Evolutionary conservation across 2,113 vertebrate species (phyloP), one percentile per base, ranked within the genome.

Genomic region (Caloenas nicobarica): DNA sequence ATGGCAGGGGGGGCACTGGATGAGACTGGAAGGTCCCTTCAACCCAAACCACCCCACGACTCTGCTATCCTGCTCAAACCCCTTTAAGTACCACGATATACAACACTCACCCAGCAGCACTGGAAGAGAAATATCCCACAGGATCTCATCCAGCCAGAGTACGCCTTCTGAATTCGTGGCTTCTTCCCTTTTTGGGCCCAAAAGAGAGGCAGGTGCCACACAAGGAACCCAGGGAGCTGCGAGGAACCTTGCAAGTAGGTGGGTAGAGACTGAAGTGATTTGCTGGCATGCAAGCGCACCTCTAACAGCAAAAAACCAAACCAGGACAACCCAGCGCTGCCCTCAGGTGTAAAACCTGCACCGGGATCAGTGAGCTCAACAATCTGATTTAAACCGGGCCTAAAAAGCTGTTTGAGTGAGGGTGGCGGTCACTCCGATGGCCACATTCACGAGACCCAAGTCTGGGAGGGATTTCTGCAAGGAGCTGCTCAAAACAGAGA

Each of bases 131-230:
- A 29, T 1, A 7, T 7, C 36, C 13, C 38, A 6, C 18, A 16
- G n/a, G 33, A 34, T 5, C 25, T 24, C 1, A n/a, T 6, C 31
- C n/a, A 56, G 58, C 54, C 28, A 31, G 38, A 48, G 11, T 4
- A 29, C 2, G 1, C 3, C 48, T 33, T 16, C 50, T 8, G 6
- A 16, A 57, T 2, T 6, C 0, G 0, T 0, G 1, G 1, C 13
- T 81, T 72, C 40, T 61, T 64, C 48, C 38, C 12, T 28, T 62
- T 58, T 18, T 40, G 44, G 58, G 5, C n/a, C 46, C 38, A 34
- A 7, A 51, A 14, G 23, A 38, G 44, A 77, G 50, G 82, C 51
- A n/a, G 31, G 28, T 13, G 5, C 36, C 31, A 5, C 4, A 31
- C 25, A 2, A 11, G 0, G 2, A 51, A 6, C 4, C 26, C 23